These are phyloP conservation scores for Formica selysi DNA, from an alignment of 1,140 invertebrate species.

Conservation along the genomic window DNA sequence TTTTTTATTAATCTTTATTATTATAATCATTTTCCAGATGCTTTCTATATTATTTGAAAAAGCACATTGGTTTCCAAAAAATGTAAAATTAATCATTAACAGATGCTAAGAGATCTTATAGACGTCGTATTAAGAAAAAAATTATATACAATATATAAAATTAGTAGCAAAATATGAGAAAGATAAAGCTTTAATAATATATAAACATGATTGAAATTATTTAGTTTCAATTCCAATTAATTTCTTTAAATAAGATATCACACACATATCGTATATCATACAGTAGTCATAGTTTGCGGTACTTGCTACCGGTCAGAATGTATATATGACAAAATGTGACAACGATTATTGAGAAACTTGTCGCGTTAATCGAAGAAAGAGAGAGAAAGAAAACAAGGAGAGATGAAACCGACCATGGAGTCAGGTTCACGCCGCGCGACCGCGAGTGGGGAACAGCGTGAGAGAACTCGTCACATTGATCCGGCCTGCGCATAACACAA, in stretches of 20 bases:
- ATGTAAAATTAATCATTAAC: background rate
- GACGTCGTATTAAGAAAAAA: background rate
- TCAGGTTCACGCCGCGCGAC: constrained; percentile 23
- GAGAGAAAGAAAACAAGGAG: background rate
- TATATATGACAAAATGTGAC: background rate
- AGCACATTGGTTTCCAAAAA: background rate
- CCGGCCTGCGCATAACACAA: constrained; percentile 29
- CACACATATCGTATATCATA: too few species aligned
- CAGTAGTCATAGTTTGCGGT: background rate
- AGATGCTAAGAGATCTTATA: background rate
- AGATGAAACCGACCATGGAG: background rate
- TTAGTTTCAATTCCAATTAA: background rate
- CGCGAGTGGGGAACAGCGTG: constrained; percentile 54
- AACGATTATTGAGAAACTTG: constrained; percentile 5
- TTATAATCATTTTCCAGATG: constrained; percentile 44
- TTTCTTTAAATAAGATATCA: background rate
- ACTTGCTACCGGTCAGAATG: too few species aligned
- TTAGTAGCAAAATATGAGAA: background rate
- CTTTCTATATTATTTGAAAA: background rate
- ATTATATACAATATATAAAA: background rate
- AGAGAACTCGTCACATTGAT: constrained; percentile 57
- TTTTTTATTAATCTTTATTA: constrained; percentile 1
- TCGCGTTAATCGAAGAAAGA: constrained; percentile 17
- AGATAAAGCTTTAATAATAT: background rate
- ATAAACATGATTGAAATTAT: background rate